Evolutionary conservation across 1,140 invertebrate genomes (phyloP), one percentile per base, ranked within the genome.

Genomic region (Orussus abietinus): DNA sequence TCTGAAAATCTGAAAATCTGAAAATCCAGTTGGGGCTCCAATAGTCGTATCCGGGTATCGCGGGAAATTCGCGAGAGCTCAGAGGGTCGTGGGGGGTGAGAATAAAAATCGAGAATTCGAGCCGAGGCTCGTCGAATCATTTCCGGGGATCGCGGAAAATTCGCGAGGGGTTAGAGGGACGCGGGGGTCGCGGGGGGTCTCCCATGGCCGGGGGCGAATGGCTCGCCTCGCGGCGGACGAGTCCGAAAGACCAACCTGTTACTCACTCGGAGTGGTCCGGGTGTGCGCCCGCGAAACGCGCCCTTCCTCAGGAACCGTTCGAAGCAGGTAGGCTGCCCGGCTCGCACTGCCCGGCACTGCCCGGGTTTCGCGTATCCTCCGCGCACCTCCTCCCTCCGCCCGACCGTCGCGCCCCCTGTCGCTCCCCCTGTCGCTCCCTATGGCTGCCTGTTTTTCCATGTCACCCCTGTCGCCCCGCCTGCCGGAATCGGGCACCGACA

Each of bases 331-430:
- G 62, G 58, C 57, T 64, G 67, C 69, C 69, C 69, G 69, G 64
- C 67, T 68, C 65, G 61, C 54, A 72, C 69, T 72, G 69, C 67
- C 67, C 69, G 67, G 69, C 44, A 30, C 48, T 34, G 14, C 43
- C 42, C 20, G 36, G 28, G 37, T 28, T 35, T 41, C 42, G 42
- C 48, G 45, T 48, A 51, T 34, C 54, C 47, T 55, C 46, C 44
- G 42, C 53, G 49, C 48, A 37, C 37, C 28, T 44, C 33, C 33
- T 35, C 32, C 32, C 32, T 15, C 25, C 14, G 45, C 38, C 45
- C 32, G 43, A 43, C 34, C 50, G 51, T 29, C 49, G 42, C 57
- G 50, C 59, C 59, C 57, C 61, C 58, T 62, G 52, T 48, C 54
- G 44, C 38, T 42, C 45, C 36, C 42, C 49, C 45, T 49, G 13